Evolutionary conservation across 1,140 invertebrate genomes (phyloP), one percentile per base, ranked within the genome.

Genomic region (Ephestia elutella): DNA sequence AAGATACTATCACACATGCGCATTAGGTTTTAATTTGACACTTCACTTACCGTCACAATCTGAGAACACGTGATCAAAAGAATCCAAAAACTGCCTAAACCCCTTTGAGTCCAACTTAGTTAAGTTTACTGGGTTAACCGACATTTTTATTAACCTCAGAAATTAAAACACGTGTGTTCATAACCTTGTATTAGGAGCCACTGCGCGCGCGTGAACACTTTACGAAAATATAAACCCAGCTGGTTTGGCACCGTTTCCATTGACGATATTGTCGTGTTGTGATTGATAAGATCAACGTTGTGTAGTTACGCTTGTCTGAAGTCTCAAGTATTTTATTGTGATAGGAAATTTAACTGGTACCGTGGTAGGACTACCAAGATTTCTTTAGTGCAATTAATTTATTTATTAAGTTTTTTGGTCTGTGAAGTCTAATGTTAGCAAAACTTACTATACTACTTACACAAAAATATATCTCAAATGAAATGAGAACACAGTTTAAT

Each of bases 21-120:
- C 50, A 54, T 13, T 55, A 38, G 50, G 17, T n/a, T 30, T 56
- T 35, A 38, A 44, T 44, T 17, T 44, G 25, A 64, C 54, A 35
- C 30, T 63, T 10, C 30, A 80, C 82, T 70, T 62, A 87, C 85
- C 85, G 60, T 87, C 85, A 63, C 85, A 87, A 65, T 87, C 85
- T 20, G 83, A 87, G 21, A 87, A 84, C 30, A 87, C 82, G 57
- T 87, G 77, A 60, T 87, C 85, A 44, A 87, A 86, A 0, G 83
- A 84, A 62, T 73, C 68, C 10, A 87, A 66, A 59, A 86, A 87
- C 48, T 70, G 44, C 50, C 84, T 75, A n/a, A 87, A 71, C 10
- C 64, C 70, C 55, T 64, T 63, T 11, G 53, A 15, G 44, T 66
- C 64, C 9, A 84, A 44, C 19, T 76, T 56, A 54, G 66, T 56